Conservation (phyloP, 2,113 vertebrate genomes). For the Variabilichromis moorii region DNA sequence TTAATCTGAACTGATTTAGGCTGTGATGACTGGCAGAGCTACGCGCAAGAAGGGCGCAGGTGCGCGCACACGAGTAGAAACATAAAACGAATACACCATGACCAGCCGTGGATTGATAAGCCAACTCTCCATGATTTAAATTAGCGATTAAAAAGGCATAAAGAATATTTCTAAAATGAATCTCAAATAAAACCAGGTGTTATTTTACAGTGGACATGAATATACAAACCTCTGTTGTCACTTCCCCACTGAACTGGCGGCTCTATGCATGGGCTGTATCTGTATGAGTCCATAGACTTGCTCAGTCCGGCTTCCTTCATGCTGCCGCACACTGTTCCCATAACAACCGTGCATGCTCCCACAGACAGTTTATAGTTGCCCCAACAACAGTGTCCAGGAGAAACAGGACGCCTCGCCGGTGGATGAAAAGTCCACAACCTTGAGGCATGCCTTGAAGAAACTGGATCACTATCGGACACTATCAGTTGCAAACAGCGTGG, state of each 20-base stretch:
- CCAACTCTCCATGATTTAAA: not conserved
- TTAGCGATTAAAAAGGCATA: not conserved
- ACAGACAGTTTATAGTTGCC: constrained; percentile 40
- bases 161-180: not conserved
- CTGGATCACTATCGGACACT: not conserved
- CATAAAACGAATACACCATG: not conserved
- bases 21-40: not conserved
- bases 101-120: not conserved
- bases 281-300: not conserved
- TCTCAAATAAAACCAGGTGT: not conserved
- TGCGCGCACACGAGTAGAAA: not conserved
- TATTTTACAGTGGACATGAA: not conserved
- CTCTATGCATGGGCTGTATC: not conserved
- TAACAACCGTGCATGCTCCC: constrained; percentile 32
- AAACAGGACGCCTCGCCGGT: not conserved
- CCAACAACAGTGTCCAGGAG: constrained; percentile 24
- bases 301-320: not conserved
- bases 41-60: not conserved
- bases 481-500: not conserved
- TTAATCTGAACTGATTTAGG: constrained; percentile 17
- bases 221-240: not conserved
- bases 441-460: not conserved
- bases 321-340: constrained; percentile 30
- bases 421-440: not conserved
- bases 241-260: not conserved